phyloP scores from a whole-genome alignment of 2,113 vertebrate genomes.

The Dinomys branickii region DNA sequence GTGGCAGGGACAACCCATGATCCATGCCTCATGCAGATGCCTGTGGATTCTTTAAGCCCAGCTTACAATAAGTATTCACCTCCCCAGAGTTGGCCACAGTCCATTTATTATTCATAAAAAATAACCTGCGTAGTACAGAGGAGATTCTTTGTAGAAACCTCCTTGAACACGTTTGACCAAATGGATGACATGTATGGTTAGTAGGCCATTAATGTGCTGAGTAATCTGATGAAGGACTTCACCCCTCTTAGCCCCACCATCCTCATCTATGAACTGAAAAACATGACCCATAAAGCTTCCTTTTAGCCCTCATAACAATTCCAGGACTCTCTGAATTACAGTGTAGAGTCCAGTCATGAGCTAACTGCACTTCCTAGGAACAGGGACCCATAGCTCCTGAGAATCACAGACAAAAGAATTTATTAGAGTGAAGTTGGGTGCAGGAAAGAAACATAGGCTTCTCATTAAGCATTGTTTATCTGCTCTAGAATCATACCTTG shows the following conservation, averaged over 20 bases:
- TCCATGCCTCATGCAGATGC: neutral
- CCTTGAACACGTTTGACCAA: too few relatives aligned
- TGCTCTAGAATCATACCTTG: neutral
- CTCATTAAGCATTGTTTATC: neutral
- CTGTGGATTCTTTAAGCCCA: neutral
- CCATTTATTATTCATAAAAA: constrained; percentile 7
- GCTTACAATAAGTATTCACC: neutral
- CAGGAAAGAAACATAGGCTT: neutral
- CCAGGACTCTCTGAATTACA: neutral
- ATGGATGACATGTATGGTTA: neutral
- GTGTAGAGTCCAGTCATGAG: neutral
- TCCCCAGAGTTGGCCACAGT: neutral
- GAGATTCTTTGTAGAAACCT: neutral
- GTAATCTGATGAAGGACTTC: neutral
- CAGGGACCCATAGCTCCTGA: neutral
- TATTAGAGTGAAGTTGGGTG: constrained; percentile 1
- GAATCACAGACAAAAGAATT: neutral
- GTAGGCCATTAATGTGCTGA: neutral
- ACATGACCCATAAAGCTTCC: neutral
- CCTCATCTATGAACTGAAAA: neutral
- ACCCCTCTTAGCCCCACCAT: neutral
- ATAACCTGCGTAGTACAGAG: neutral
- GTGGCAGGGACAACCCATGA: neutral
- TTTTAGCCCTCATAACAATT: neutral
- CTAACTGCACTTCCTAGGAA: neutral